Evolutionary conservation across 2,113 vertebrate species (phyloP).

Genomic region (Puntigrus tetrazona): DNA sequence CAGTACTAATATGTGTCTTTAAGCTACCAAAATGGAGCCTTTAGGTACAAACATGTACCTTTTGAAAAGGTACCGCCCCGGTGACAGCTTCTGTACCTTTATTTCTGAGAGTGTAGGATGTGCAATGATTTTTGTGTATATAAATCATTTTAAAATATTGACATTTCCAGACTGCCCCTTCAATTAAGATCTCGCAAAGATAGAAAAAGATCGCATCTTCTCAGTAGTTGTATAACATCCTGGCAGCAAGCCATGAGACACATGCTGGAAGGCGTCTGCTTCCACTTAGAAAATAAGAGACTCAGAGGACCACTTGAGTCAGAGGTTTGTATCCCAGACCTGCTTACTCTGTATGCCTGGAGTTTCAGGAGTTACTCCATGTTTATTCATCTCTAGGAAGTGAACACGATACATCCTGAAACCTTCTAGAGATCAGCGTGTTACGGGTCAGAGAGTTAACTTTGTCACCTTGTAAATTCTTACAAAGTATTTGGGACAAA

Average conservation of each 20-base stretch:
- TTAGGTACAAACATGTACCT: too few relatives aligned
- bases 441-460: not conserved
- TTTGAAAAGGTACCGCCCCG: too few relatives aligned
- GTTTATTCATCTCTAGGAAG: not conserved
- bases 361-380: not conserved
- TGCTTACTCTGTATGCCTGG: not conserved
- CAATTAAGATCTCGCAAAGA: not conserved
- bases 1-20: too few relatives aligned
- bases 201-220: not conserved
- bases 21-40: too few relatives aligned
- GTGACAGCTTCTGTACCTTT: too few relatives aligned
- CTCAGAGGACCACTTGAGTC: conserved; percentile 19
- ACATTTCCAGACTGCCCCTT: not conserved
- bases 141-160: not conserved
- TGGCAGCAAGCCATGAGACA: conserved; percentile 20
- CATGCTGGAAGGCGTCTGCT: conserved; percentile 28
- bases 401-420: conserved; percentile 25
- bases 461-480: not conserved
- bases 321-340: conserved; percentile 27
- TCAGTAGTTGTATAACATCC: conserved; percentile 18
- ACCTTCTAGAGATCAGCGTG: not conserved
- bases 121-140: not conserved
- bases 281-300: conserved; percentile 17
- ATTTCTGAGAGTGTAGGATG: too few relatives aligned
- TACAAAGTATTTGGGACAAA: not conserved